Percentiles rank a stretch among this genome's conserved stretches.
phyloP scores from a whole-genome alignment of 2,888 invertebrate genomes.

The Nymphalis urticae region DNA sequence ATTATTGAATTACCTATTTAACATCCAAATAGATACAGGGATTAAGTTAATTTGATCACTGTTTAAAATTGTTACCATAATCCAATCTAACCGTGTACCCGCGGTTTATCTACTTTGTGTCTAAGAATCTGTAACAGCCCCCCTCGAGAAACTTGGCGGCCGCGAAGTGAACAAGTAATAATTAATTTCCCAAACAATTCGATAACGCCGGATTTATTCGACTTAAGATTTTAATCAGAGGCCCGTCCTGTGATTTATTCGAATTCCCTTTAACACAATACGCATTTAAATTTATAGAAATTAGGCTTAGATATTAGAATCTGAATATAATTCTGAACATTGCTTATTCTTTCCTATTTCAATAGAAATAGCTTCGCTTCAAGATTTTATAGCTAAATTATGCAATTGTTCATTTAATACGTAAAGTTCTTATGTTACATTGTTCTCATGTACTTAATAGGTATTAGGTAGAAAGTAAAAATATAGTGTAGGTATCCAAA shows the following conservation, averaged over 20 bases:
- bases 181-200: constrained; percentile 65
- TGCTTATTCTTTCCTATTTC: too few relatives aligned
- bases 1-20: neutral
- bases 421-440: too few relatives aligned
- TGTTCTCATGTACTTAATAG: too few relatives aligned
- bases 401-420: too few relatives aligned
- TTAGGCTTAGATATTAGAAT: neutral
- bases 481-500: too few relatives aligned
- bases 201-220: constrained; percentile 64
- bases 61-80: constrained; percentile 9
- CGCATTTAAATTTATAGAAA: constrained; percentile 8
- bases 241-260: constrained; percentile 31
- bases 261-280: constrained; percentile 10
- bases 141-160: constrained; percentile 45
- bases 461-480: too few relatives aligned
- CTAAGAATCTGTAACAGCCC: constrained; percentile 37
- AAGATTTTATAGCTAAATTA: too few relatives aligned
- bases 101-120: constrained; percentile 36
- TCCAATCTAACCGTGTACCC: constrained; percentile 17
- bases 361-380: too few relatives aligned
- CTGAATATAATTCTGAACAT: neutral
- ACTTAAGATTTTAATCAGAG: constrained; percentile 58
- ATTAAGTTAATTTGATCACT: constrained; percentile 9
- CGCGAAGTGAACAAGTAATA: constrained; percentile 56
- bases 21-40: neutral